A percentile compares a stretch with the other conserved stretches of the same genome.
Evolutionary conservation across 2,113 vertebrate genomes (phyloP).

Genomic region (Caloenas nicobarica): DNA sequence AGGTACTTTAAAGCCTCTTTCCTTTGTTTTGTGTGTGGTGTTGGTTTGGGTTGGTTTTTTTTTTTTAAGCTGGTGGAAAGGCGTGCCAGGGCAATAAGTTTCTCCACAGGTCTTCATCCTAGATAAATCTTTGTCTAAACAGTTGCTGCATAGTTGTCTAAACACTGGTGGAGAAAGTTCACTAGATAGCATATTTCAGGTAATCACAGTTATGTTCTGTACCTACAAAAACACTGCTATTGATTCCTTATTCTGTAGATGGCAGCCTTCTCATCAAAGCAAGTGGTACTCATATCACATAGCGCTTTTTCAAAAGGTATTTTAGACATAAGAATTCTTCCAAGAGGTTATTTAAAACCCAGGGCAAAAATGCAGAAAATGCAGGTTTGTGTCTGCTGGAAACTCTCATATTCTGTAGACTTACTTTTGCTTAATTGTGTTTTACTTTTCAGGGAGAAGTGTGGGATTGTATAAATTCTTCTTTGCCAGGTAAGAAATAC

Average conservation of each 20-base stretch:
- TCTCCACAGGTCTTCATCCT: not conserved
- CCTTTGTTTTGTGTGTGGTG: not conserved
- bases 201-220: not conserved
- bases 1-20: not conserved
- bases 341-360: not conserved
- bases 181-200: not conserved
- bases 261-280: not conserved
- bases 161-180: not conserved
- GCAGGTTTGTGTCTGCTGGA: not conserved
- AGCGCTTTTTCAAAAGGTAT: not conserved
- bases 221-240: not conserved
- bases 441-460: slow-evolving; percentile 87
- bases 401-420: not conserved
- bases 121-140: not conserved
- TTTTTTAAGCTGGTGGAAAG: not conserved
- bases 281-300: not conserved
- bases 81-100: not conserved
- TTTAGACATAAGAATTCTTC: not conserved
- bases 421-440: slow-evolving; percentile 17
- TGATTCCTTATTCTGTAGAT: not conserved
- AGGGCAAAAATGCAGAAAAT: not conserved
- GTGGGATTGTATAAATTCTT: slow-evolving; percentile 97
- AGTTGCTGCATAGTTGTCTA: not conserved
- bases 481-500: slow-evolving; percentile 89
- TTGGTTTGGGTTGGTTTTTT: not conserved